A percentile compares a stretch with the other conserved stretches of the same genome.
Evolutionary conservation across 2,797 vertebrate species (phyloP).

Genomic region (Rhinoraja longicauda): DNA sequence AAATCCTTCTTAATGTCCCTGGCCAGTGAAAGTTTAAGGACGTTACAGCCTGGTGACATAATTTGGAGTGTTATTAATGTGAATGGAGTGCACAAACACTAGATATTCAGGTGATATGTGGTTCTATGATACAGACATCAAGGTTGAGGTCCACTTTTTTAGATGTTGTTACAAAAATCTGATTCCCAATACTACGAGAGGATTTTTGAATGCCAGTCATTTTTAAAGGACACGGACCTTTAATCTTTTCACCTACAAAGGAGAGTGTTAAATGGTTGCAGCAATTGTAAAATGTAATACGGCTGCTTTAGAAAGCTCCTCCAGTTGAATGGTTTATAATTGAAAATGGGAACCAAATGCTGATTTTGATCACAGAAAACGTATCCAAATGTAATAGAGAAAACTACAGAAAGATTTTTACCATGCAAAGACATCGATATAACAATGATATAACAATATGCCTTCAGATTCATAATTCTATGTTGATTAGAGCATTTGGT

Average conservation of each 20-base stretch:
- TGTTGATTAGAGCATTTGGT: background rate
- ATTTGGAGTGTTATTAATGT: background rate
- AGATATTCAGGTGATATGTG: background rate
- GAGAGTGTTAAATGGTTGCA: background rate
- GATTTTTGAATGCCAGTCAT: background rate
- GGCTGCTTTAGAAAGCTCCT: background rate
- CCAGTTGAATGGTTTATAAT: background rate
- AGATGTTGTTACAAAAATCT: background rate
- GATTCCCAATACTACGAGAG: background rate
- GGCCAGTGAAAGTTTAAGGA: background rate
- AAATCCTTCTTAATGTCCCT: background rate
- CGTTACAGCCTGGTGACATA: background rate
- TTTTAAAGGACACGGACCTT: background rate
- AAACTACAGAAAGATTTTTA: no score
- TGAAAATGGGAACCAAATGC: background rate
- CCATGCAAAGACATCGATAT: no score
- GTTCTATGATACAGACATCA: background rate
- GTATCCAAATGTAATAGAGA: no score
- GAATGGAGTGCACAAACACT: background rate
- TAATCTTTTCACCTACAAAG: background rate
- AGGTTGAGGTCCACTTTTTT: slow-evolving; percentile 1
- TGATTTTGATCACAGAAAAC: background rate
- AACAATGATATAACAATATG: no score
- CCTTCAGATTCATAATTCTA: background rate
- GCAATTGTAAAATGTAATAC: background rate